A percentile compares a stretch with the other conserved stretches of the same genome.
phyloP scores from a whole-genome alignment of 2,113 vertebrate species.

The Myocastor coypus region DNA sequence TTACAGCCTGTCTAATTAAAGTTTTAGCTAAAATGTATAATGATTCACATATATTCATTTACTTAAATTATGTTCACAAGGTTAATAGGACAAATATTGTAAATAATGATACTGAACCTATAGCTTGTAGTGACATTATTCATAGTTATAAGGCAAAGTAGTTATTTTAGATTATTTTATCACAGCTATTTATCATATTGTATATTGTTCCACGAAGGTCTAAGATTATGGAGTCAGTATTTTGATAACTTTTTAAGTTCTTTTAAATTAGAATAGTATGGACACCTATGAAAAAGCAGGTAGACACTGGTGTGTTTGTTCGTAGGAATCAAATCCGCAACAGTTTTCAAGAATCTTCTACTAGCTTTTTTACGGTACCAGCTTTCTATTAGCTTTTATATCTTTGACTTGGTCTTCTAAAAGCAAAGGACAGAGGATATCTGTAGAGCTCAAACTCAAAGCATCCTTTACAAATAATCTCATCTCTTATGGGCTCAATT shows the following conservation, averaged over 20 bases:
- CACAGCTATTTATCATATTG: not conserved
- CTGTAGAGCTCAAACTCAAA: not conserved
- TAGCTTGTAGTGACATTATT: constrained; percentile 40
- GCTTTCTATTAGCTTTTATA: not conserved
- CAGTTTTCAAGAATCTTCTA: not conserved
- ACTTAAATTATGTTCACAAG: constrained; percentile 63
- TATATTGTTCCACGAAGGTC: not conserved
- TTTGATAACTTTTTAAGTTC: constrained; percentile 33
- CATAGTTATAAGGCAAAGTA: not conserved
- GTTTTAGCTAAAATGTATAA: constrained; percentile 55
- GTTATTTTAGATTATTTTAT: constrained; percentile 9
- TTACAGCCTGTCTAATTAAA: constrained; percentile 66
- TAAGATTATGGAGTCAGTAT: not conserved
- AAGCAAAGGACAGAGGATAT: not conserved
- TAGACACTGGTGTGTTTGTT: not conserved
- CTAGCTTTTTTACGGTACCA: not conserved
- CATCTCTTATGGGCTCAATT: not conserved
- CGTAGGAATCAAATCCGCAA: not conserved
- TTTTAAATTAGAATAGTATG: constrained; percentile 41
- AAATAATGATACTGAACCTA: constrained; percentile 59
- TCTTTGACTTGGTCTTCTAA: not conserved
- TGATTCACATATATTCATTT: constrained; percentile 64
- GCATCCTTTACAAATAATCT: not conserved
- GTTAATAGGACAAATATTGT: constrained; percentile 64
- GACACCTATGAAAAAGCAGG: not conserved